Evolutionary conservation across 1,140 invertebrate species (phyloP).

Genomic region (Zaprionus gabonicus): DNA sequence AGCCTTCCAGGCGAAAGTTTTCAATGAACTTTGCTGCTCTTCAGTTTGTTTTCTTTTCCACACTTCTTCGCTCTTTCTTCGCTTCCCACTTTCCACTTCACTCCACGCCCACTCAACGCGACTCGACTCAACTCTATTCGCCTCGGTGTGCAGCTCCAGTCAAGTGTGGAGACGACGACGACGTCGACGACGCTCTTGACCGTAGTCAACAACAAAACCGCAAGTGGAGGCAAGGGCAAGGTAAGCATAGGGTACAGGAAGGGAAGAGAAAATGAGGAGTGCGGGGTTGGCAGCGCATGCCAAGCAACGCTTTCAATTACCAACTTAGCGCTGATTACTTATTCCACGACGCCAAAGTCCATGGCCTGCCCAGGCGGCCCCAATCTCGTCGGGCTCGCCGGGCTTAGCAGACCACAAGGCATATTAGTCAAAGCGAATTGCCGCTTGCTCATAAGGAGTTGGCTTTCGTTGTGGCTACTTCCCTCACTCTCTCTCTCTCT

Average conservation of each 20-base stretch:
- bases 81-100: not conserved
- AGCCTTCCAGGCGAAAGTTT: slow-evolving; percentile 39
- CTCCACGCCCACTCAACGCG: slow-evolving; percentile 7
- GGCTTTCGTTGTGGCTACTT: not conserved
- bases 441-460: slow-evolving; percentile 61
- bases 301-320: slow-evolving; percentile 74
- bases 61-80: slow-evolving; percentile 22
- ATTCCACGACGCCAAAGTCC: slow-evolving; percentile 65
- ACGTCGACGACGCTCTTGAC: slow-evolving; percentile 53
- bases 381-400: not conserved
- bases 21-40: slow-evolving; percentile 42
- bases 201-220: slow-evolving; percentile 47
- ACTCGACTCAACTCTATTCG: slow-evolving; percentile 18
- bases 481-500: not conserved
- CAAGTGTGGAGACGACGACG: slow-evolving; percentile 41
- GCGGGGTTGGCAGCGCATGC: not conserved
- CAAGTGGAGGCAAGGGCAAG: slow-evolving; percentile 33
- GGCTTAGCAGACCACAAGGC: slow-evolving; percentile 60
- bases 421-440: slow-evolving; percentile 76
- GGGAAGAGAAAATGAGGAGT: not conserved
- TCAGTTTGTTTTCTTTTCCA: slow-evolving; percentile 44
- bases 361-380: not conserved
- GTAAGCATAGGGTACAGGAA: not conserved
- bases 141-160: slow-evolving; percentile 39
- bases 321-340: slow-evolving; percentile 81